Percentiles rank a stretch among this genome's conserved stretches.
Conservation (phyloP, 2,113 vertebrate genomes). For the Gallinago jamesoni region DNA sequence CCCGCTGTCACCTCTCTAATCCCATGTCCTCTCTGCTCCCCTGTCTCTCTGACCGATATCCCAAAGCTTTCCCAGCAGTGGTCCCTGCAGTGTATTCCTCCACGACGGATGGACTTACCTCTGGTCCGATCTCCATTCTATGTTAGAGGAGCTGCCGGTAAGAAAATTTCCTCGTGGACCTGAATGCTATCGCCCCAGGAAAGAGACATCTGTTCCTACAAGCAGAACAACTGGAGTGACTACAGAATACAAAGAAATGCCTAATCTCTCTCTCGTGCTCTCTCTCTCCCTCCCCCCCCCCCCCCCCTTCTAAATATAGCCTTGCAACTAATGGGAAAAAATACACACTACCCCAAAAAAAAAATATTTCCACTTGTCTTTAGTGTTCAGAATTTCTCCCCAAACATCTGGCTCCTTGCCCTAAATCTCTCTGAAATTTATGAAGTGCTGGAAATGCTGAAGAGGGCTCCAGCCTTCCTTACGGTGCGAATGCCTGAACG, state of each 20-base stretch:
- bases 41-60: not conserved
- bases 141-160: not conserved
- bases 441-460: slow-evolving; percentile 33
- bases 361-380: slow-evolving; percentile 57
- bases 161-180: slow-evolving; percentile 20
- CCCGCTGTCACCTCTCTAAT: accelerated
- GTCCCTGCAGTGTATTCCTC: not conserved
- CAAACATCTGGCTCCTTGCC: slow-evolving; percentile 61
- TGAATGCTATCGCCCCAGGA: slow-evolving; percentile 13
- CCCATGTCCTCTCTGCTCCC: accelerated
- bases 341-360: slow-evolving; percentile 59
- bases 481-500: not conserved
- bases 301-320: slow-evolving; percentile 65
- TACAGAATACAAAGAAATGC: slow-evolving; percentile 53
- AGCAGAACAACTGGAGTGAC: slow-evolving; percentile 54
- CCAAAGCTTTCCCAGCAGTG: not conserved
- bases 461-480: slow-evolving; percentile 18
- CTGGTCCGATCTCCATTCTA: not conserved
- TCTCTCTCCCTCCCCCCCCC: not conserved
- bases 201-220: slow-evolving; percentile 55
- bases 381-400: slow-evolving; percentile 54
- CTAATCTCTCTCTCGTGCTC: not conserved
- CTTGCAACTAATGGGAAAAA: slow-evolving; percentile 65
- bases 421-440: slow-evolving; percentile 50
- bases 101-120: slow-evolving; percentile 7